Percentiles rank a stretch among this genome's conserved stretches.
Conservation (phyloP, 2,797 vertebrate genomes). For the Sebastes nivosus region DNA sequence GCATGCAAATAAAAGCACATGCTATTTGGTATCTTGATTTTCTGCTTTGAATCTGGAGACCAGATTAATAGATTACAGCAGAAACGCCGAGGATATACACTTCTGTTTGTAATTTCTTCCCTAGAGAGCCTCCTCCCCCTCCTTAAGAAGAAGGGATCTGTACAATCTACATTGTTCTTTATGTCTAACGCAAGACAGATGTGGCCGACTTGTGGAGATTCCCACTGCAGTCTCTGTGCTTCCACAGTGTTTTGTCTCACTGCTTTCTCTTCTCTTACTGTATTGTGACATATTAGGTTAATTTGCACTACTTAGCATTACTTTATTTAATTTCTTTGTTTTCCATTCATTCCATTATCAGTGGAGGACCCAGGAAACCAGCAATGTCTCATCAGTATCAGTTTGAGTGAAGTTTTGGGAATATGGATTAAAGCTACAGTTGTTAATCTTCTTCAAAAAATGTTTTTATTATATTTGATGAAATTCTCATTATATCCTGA, state of each 20-base stretch:
- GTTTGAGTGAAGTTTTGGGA: not conserved
- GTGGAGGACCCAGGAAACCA: not conserved
- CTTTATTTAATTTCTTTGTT: not conserved
- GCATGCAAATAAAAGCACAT: not conserved
- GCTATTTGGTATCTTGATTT: slow-evolving; percentile 17
- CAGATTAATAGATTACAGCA: slow-evolving; percentile 50
- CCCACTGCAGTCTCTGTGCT: slow-evolving; percentile 56
- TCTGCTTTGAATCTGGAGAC: slow-evolving; percentile 25
- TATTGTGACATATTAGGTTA: slow-evolving; percentile 3
- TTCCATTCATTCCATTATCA: not conserved
- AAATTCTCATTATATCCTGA: not conserved
- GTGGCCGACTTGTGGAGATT: slow-evolving; percentile 68
- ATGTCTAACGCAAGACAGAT: slow-evolving; percentile 83
- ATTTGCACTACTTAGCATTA: not conserved
- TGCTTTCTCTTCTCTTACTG: slow-evolving; percentile 22
- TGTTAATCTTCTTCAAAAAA: not conserved
- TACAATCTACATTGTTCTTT: slow-evolving; percentile 79
- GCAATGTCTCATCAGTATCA: not conserved
- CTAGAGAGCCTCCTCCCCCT: slow-evolving; percentile 66
- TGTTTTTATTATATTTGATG: not conserved
- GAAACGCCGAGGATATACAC: slow-evolving; percentile 52
- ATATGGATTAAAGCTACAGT: not conserved
- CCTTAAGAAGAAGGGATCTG: slow-evolving; percentile 66
- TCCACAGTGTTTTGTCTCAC: slow-evolving; percentile 31
- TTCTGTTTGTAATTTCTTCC: slow-evolving; percentile 81